Base-by-base conservation (phyloP, 2,888 invertebrate genomes). In the Drepanosiphum platanoidis region DNA sequence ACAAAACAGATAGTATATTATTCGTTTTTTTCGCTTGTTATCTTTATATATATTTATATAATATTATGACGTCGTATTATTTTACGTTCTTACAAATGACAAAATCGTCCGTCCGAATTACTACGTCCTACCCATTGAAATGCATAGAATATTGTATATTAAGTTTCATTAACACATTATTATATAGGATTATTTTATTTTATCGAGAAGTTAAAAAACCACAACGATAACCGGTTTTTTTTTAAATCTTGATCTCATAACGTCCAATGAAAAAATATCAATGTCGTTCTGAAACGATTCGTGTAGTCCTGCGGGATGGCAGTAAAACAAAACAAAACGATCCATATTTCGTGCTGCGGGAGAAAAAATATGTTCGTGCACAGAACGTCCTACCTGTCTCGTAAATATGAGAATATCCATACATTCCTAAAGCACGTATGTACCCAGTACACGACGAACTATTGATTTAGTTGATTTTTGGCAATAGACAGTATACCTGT, bases 201-300 rank as follows among this genome's bases (percentile, higher is more conserved):
- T 52, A 34, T 58, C n/a, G 8, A 34, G 32, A 42, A 15, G 27
- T 34, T 13, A 7, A 52, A 58, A 58, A 22, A 22, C 13, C 13
- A 52, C 52, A 52, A 34, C 34, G 7, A 32, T 58, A 75, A 75
- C 74, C 74, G 74, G 74, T 75, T 75, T 34, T 52, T 52, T 52
- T n/a, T 42, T 72, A 7, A 52, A 75, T 75, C 52, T 75, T 15
- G 34, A 34, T 75, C 34, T n/a, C 34, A 18, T 27, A 77, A 27
- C 36, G 27, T 39, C 9, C 27, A 61, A 77, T 75, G 15, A 58
- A n/a, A 75, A 61, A 77, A 52, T 52, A 52, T 18, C 22, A 30
- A 64, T 64, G 11, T 64, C 11, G 30, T 30, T 27, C 13, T 64
- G 30, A 27, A 64, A 64, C 13, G 64, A 64, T 27, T 13, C 13